Evolutionary conservation across 1,140 invertebrate genomes (phyloP), one percentile per base, ranked within the genome.

Genomic region (Brachionus paranguensis): DNA sequence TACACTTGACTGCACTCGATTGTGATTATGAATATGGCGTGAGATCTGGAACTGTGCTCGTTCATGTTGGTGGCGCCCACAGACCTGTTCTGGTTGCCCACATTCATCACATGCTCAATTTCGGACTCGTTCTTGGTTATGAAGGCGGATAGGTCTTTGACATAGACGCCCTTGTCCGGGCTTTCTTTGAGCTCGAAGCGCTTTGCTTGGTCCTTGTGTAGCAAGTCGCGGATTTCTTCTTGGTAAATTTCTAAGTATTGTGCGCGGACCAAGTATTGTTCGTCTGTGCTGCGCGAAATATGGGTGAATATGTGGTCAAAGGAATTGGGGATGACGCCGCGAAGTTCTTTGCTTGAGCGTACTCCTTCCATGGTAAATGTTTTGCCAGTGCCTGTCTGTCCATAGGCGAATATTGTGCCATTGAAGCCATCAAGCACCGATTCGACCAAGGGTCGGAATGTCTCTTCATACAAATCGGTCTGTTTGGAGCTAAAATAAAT

Each of bases 21-120:
- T 53, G 93, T 93, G 78, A 97, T 92, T 0, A 97, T 99, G 90
- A 99, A 99, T 4, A 99, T 97, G 14, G 97, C 97, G 91, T 99
- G 97, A 2, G 97, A 99, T 86, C 97, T 92, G 84, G 95, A 97
- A 85, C 96, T 98, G 0, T 96, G 99, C 89, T 99, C 97, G 90
- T 99, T 99, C 97, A 99, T 99, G 90, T 99, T 99, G 1, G 97
- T 99, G 6, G 97, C 96, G 2, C 97, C 97, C 0, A 93, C 92
- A 0, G 93, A 91, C 84, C 94, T 89, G 86, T 94, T 93, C 43
- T 91, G 91, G 90, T 94, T 94, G 0, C 94, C 94, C 76, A 91
- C 89, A 11, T 92, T 91, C 91, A 95, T 94, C 17, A 95, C 89
- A 5, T 89, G 88, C 84, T 93, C 91, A 88, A 94, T 95, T 81